These are phyloP conservation scores for Coracias cyanogaster DNA, from an alignment of 2,797 vertebrate species.

Conservation along the genomic window DNA sequence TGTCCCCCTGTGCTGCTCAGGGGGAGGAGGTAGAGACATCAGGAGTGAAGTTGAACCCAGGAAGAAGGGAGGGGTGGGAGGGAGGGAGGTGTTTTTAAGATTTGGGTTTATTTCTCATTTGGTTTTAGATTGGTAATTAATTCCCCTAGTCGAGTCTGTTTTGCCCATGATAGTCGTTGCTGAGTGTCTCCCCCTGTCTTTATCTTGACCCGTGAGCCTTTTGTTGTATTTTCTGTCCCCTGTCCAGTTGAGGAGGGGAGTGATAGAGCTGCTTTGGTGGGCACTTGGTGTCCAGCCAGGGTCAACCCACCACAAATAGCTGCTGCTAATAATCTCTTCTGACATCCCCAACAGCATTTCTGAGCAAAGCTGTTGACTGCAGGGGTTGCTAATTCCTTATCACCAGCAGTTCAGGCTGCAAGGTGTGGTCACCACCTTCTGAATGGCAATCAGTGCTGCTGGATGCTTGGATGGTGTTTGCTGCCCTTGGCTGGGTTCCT, in stretches of 20 bases:
- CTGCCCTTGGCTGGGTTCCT: not conserved
- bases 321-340: not conserved
- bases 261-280: not conserved
- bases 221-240: not conserved
- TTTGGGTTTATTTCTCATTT: not conserved
- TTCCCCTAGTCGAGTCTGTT: not conserved
- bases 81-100: not conserved
- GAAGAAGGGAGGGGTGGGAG: not conserved
- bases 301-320: not conserved
- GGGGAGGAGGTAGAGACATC: not conserved
- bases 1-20: not conserved
- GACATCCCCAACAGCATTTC: not conserved
- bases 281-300: not conserved
- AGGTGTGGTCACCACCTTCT: not conserved
- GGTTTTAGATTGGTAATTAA: not conserved
- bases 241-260: not conserved
- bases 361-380: not conserved
- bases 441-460: not conserved
- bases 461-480: not conserved
- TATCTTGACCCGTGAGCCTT: not conserved
- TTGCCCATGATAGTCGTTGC: not conserved
- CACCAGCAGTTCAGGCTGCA: not conserved
- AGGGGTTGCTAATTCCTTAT: not conserved
- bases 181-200: not conserved
- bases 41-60: not conserved